Base-by-base conservation (phyloP, 2,797 vertebrate species). In the Carapus acus region DNA sequence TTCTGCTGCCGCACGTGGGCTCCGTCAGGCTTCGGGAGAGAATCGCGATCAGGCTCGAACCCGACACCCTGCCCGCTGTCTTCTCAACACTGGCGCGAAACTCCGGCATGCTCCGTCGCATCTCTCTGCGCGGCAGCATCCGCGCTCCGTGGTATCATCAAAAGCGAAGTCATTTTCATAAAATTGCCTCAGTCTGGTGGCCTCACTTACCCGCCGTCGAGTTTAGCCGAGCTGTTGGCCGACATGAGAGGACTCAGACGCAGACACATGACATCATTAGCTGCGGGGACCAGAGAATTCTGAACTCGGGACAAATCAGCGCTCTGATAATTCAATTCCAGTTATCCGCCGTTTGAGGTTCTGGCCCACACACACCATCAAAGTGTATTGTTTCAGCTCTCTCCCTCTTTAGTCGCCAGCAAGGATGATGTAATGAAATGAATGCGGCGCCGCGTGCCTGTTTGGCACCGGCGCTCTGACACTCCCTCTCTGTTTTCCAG, bases 401-500 rank as follows among this genome's bases (percentile, higher is more conserved):
- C 16, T 2, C 34, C 36, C 18, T 27, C 13, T 27, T 27, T 27
- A 27, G 24, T 27, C 24, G 5, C 9, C 9, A 27, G 24, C 24
- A 27, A 27, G 9, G 24, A 27, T 27, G 24, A 27, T 27, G 24
- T 5, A 27, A 27, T 27, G 11, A 33, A 33, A 33, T 33, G 31
- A 36, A 15, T 36, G 34, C 34, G 5, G 14, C n/a, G n/a, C 34
- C n/a, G 14, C 4, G 6, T 7, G 4, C 6, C 5, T 4, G n/a
- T 11, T 3, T n/a, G 11, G 31, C 14, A 11, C 31, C 31, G 11
- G 31, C 24, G 4, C 24, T 27, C 4, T 5, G 24, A 27, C 24
- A 27, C 24, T 27, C 5, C 24, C 13, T 0, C 15, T 41, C 37
- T 66, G 23, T 11, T 41, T 64, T 80, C 64, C 79, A 98, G 96